Evolutionary conservation across 2,113 vertebrate genomes (phyloP).

Genomic region (Petromus typicus): DNA sequence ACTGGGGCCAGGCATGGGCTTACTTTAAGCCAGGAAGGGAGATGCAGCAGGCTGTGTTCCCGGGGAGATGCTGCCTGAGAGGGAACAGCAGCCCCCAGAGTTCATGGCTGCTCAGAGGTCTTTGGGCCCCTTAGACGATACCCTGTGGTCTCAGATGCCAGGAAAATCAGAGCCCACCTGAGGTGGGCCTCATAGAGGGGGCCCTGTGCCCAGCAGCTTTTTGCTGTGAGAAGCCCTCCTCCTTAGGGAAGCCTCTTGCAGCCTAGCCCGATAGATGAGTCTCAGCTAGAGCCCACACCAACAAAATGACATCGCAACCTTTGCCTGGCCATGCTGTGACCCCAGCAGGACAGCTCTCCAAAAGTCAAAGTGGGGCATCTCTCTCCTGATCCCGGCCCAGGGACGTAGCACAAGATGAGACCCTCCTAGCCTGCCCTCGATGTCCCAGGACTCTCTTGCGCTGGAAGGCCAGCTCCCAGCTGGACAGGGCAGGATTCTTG

Average conservation of each 20-base stretch:
- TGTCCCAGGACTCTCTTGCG: neutral
- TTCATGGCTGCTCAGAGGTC: neutral
- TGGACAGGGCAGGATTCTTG: neutral
- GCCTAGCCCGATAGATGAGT: neutral
- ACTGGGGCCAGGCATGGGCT: neutral
- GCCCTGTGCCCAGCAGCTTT: neutral
- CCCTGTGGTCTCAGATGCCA: neutral
- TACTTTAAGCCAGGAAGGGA: neutral
- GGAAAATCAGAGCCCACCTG: neutral
- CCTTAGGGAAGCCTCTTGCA: neutral
- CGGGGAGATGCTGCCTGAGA: accelerated
- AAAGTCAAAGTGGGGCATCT: neutral
- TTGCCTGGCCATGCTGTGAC: neutral
- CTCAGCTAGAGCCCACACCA: neutral
- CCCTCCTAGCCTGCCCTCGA: neutral
- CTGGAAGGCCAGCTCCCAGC: neutral
- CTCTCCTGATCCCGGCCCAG: neutral
- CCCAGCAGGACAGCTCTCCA: neutral
- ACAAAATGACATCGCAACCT: neutral
- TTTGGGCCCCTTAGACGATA: neutral
- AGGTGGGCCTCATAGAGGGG: neutral
- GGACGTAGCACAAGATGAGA: neutral
- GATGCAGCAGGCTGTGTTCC: neutral
- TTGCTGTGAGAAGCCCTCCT: neutral
- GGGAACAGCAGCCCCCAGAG: too few species aligned